These are phyloP conservation scores for Leptinotarsa juncta DNA, from an alignment of 2,888 invertebrate species.

Conservation along the genomic window DNA sequence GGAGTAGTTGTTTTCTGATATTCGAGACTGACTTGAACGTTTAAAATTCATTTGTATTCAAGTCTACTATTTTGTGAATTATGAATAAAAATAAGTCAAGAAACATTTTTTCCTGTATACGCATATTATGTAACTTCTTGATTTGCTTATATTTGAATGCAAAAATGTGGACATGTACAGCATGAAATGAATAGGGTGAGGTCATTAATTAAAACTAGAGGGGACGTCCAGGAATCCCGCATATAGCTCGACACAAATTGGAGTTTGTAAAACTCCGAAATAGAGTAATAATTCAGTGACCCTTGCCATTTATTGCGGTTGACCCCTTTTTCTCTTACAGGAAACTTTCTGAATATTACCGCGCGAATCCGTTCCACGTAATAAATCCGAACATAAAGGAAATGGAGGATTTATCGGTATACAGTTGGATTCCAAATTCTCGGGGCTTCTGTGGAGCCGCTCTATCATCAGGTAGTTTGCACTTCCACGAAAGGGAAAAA, in stretches of 20 bases:
- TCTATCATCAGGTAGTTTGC: not conserved
- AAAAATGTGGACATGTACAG: too few relatives aligned
- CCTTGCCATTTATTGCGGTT: slow-evolving; percentile 28
- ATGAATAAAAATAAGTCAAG: too few relatives aligned
- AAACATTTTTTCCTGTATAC: too few relatives aligned
- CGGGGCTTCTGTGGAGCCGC: slow-evolving; percentile 9
- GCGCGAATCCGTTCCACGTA: slow-evolving; percentile 28
- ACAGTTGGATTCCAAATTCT: slow-evolving; percentile 11
- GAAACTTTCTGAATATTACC: slow-evolving; percentile 31
- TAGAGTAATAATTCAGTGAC: not conserved
- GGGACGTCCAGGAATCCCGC: not conserved
- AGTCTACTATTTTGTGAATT: too few relatives aligned
- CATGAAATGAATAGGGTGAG: too few relatives aligned
- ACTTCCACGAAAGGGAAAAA: not conserved
- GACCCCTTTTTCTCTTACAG: slow-evolving; percentile 18
- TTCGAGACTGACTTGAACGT: too few relatives aligned
- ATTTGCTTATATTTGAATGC: too few relatives aligned
- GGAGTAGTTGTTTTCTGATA: too few relatives aligned
- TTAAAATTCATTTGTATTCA: too few relatives aligned
- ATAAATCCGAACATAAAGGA: slow-evolving; percentile 29
- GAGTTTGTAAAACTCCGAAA: not conserved
- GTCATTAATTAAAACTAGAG: not conserved
- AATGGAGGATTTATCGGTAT: slow-evolving; percentile 30
- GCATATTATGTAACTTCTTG: too few relatives aligned
- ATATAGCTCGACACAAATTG: not conserved